Base-by-base conservation (phyloP, 2,113 vertebrate species). In the Gobio gobio region DNA sequence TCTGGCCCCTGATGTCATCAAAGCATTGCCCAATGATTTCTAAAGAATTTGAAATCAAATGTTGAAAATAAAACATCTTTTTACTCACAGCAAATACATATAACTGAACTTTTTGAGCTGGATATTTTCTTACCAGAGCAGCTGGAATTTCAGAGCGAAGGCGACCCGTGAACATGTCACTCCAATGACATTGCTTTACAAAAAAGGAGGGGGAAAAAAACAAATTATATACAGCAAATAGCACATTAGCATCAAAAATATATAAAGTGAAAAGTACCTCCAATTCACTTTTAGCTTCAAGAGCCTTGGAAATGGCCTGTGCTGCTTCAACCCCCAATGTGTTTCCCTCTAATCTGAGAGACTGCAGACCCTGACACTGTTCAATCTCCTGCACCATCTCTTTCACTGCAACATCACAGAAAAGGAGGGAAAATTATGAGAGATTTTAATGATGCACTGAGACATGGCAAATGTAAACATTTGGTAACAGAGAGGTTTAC, bases 131-230 rank as follows among this genome's bases (percentile, higher is more conserved):
- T 94, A 99, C 98, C 96, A 99, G 90, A 54, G 98, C 96, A 12
- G 95, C 93, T 33, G 98, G 98, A 86, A 99, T 99, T 94, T 99
- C 98, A 16, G 96, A 95, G 54, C 98, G 96, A 75, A 99, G 93
- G 10, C 98, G 97, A 51, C 98, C 98, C 0, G 98, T 99, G 89
- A 99, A 99, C 98, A 99, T 98, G 91, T 99, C 98, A 72, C 97
- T 98, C 98, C 98, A 99, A 75, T 97, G 96, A 91, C 98, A 99
- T 86, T 95, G 93, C 98, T 99, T 86, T 74, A 29, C 40, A 51
- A 75, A 26, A 36, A 26, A 0, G 3, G 0, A 33, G 0, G 3
- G 18, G 14, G 10, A 29, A 51, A 24, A 40, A 24, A 26, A 68
- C 3, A 20, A 24, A 59, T 47, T 24, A n/a, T 29, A 4, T 4